Base-by-base conservation (phyloP, 2,113 vertebrate genomes). In the Brachirus orientalis region DNA sequence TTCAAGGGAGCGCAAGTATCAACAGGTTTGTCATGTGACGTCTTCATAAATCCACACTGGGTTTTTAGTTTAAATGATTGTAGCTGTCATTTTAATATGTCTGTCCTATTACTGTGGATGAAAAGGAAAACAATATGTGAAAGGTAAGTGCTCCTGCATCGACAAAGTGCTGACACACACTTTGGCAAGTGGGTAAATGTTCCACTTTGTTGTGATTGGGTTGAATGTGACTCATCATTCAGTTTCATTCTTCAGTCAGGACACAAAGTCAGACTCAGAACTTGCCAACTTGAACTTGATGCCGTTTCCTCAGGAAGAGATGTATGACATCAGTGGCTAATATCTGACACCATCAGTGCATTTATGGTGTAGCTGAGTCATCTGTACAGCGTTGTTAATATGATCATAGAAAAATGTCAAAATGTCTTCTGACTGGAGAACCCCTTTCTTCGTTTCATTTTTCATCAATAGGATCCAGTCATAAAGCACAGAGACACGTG, bases 111-210 rank as follows among this genome's bases (percentile, higher is more conserved):
- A 41, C 46, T 37, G 45, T 14, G 4, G 8, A 6, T 9, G 38
- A 45, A 4, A 19, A 6, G 4, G n/a, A 36, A 4, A 44, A 40
- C 1, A 12, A 37, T 44, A 17, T 11, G 17, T 52, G 33, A 20
- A 18, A 19, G 10, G 18, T 3, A 17, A 7, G 52, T 22, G 40
- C 50, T 53, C 48, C 41, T 10, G 16, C 20, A 33, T 48, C 17
- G 13, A 50, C 73, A 74, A 68, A 75, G 51, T 51, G 74, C 82
- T 76, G 77, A 80, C 57, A 51, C 45, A 66, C 45, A 69, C 38
- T 50, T 57, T 75, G 67, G 79, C 70, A 50, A 22, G 40, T 52
- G 59, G 35, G 41, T 12, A 10, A 59, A 40, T 35, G 18, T 40
- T 69, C 38, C 52, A 79, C 71, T 81, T 52, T 54, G 48, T 35